A percentile compares a stretch with the other conserved stretches of the same genome.
These are phyloP conservation scores for Sturnus vulgaris DNA, from an alignment of 2,113 vertebrate genomes.

Conservation along the genomic window DNA sequence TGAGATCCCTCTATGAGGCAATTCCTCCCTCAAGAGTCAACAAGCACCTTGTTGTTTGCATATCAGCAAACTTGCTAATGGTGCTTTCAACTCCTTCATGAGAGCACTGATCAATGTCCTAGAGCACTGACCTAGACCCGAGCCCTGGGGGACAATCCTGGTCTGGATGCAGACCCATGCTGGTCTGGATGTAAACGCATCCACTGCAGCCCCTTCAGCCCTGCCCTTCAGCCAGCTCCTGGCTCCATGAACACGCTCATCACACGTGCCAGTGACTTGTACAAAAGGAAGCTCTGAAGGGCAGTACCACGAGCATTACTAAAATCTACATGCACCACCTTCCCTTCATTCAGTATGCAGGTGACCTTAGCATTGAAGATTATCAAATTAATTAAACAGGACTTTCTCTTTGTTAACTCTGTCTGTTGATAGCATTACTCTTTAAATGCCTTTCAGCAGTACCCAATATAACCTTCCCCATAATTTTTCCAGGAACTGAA, in stretches of 20 bases:
- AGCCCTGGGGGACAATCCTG: background rate
- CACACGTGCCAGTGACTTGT: no score
- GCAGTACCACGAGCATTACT: background rate
- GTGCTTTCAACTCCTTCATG: no score
- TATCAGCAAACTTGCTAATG: background rate
- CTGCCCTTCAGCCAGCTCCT: background rate
- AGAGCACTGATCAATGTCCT: background rate
- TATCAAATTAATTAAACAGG: background rate
- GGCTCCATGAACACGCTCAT: fast-evolving
- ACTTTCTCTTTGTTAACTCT: background rate
- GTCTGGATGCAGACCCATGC: background rate
- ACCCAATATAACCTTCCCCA: background rate
- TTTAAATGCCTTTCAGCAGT: background rate
- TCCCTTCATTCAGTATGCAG: background rate
- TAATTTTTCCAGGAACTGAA: background rate
- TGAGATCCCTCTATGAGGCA: background rate
- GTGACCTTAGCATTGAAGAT: background rate
- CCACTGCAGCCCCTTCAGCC: background rate
- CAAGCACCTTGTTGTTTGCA: background rate
- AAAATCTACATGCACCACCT: background rate
- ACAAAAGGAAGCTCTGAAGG: background rate
- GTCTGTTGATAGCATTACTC: background rate
- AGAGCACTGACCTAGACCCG: background rate
- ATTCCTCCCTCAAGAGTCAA: background rate
- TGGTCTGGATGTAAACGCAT: background rate